Evolutionary conservation across 1,140 invertebrate species (phyloP), one percentile per base, ranked within the genome.

Genomic region (Drosophila seguyi): DNA sequence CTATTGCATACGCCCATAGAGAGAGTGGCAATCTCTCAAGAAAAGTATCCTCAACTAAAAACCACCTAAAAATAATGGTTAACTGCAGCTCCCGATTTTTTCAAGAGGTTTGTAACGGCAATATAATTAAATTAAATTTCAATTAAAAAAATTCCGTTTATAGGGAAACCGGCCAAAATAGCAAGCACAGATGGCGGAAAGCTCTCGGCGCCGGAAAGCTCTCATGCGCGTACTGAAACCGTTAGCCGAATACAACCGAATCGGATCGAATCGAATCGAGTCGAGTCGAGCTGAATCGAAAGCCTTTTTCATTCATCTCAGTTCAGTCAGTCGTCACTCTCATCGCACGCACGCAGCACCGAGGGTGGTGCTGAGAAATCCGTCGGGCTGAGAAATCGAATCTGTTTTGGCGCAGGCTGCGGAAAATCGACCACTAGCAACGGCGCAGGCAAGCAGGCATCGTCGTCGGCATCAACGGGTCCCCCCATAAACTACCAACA

Each of bases 291-390:
- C 25, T 60, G 63, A 60, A 66, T 44, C 79, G 29, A 86, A 86
- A 86, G 83, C 79, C 62, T 85, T 78, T 52, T 61, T 34, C 61
- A 60, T 62, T 88, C 60, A 62, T 22, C 34, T 55, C 31, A 52
- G 47, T 48, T 68, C 59, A 68, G 59, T 66, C 74, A 85, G 82
- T 86, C 52, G 61, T 66, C 81, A 83, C 86, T 81, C 75, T 65
- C 78, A 79, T 75, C 67, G 69, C 78, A 84, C 78, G 71, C 69
- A 79, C n/a, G 66, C 81, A 81, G 66, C 81, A 81, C 55, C 67
- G 63, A 85, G 81, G 69, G 69, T 47, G 72, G 60, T 45, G 81
- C 77, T 80, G 74, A 65, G 84, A 85, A 84, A 69, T 73, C 25
- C 55, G 66, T 39, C 62, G 55, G 34, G 53, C 48, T 47, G 59